These are phyloP conservation scores for Chironomus tepperi DNA, from an alignment of 1,140 invertebrate genomes.

Conservation along the genomic window DNA sequence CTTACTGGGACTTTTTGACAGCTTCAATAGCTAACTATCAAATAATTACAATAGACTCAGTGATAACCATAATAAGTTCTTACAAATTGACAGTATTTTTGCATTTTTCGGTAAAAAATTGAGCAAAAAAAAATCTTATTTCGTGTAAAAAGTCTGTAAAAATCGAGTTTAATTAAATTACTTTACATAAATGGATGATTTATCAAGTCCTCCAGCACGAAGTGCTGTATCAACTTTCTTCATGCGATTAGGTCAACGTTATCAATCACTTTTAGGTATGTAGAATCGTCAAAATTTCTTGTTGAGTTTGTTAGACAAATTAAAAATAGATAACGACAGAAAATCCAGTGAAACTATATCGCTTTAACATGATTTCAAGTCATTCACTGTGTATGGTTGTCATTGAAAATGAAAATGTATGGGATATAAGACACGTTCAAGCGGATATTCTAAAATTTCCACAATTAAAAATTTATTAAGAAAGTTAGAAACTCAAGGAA, in stretches of 20 bases:
- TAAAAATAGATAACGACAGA: neutral
- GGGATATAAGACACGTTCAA: no score
- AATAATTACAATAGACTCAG: neutral
- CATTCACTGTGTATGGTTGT: no score
- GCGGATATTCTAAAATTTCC: no score
- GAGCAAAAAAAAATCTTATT: neutral
- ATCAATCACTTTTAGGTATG: conserved; percentile 20
- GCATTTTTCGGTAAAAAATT: neutral
- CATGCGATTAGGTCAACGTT: neutral
- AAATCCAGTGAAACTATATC: neutral
- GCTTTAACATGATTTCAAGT: no score
- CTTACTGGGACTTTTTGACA: neutral
- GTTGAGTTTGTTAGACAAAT: neutral
- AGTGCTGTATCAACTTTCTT: conserved; percentile 10
- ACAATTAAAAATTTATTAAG: no score
- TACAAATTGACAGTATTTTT: conserved; percentile 2
- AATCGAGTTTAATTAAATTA: neutral
- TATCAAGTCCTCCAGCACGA: neutral
- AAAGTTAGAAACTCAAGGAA: no score
- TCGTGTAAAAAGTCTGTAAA: conserved; percentile 1
- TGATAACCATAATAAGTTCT: neutral
- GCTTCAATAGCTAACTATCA: neutral
- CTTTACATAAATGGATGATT: conserved; percentile 15
- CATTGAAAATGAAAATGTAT: no score
- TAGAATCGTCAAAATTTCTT: neutral